These are phyloP conservation scores for Orchestia grillus DNA, from an alignment of 1,140 invertebrate genomes.

Conservation along the genomic window DNA sequence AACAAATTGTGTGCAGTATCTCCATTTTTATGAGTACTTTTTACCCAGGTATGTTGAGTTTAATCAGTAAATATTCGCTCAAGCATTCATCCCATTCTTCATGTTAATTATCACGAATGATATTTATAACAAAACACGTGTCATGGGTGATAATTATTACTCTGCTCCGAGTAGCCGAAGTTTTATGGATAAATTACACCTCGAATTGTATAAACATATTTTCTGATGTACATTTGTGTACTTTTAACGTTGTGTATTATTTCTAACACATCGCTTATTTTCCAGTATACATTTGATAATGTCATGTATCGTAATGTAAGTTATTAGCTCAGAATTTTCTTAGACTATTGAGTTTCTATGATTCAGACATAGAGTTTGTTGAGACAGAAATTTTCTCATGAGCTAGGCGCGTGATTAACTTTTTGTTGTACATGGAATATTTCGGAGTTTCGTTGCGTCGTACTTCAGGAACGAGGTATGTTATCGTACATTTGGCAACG, in stretches of 20 bases:
- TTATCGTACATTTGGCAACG: background rate
- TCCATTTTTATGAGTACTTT: background rate
- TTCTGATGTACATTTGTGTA: background rate
- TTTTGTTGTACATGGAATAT: background rate
- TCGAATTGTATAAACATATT: background rate
- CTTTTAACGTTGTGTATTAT: background rate
- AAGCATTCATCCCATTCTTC: background rate
- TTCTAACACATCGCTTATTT: background rate
- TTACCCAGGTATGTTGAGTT: background rate
- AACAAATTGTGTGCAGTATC: background rate
- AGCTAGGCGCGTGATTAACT: background rate
- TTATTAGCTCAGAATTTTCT: background rate
- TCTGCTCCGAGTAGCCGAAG: background rate
- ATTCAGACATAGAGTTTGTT: too few species aligned
- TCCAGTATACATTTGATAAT: background rate
- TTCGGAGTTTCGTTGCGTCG: background rate
- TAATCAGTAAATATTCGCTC: background rate
- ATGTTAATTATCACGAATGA: background rate
- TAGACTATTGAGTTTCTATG: too few species aligned
- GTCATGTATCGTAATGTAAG: background rate
- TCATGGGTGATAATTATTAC: background rate
- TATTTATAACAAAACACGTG: background rate
- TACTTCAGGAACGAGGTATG: background rate
- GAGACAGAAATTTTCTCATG: background rate
- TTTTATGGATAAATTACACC: background rate